Evolutionary conservation across 2,888 invertebrate species (phyloP).

Genomic region (Liodrosophila aerea): DNA sequence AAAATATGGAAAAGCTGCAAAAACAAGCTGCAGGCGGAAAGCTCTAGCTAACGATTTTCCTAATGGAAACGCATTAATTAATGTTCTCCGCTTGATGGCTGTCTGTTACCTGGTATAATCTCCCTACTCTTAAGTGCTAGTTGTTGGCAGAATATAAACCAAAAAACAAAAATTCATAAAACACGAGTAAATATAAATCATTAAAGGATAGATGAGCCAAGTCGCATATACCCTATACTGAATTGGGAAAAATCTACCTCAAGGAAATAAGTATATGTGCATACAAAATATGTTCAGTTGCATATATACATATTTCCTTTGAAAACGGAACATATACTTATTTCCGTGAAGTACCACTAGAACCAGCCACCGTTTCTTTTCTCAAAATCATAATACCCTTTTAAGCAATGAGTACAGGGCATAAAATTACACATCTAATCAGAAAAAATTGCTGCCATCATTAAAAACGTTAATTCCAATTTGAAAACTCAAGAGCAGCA

Average conservation of each 20-base stretch:
- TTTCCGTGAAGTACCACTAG: no score
- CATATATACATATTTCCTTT: no score
- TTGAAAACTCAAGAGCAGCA: conserved; percentile 56
- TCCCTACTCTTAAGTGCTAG: conserved; percentile 14
- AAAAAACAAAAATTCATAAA: conserved; percentile 6
- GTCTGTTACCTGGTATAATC: conserved; percentile 12
- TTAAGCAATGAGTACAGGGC: not conserved
- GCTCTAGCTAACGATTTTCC: conserved; percentile 55
- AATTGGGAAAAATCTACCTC: no score
- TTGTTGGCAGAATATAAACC: not conserved
- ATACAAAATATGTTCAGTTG: no score
- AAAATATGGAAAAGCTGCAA: conserved; percentile 39
- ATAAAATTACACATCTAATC: conserved; percentile 25
- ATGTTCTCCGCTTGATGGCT: conserved; percentile 33
- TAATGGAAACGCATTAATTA: conserved; percentile 60
- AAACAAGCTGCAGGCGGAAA: conserved; percentile 24
- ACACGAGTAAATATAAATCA: no score
- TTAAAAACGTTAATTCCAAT: conserved; percentile 80
- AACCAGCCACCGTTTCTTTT: no score
- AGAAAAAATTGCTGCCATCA: conserved; percentile 63
- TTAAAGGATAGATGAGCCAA: no score
- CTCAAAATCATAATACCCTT: no score
- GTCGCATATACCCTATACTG: no score
- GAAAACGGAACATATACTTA: no score
- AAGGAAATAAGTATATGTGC: no score